Conservation (phyloP, 2,888 invertebrate genomes). For the Mesorhabditis spiculigera region DNA sequence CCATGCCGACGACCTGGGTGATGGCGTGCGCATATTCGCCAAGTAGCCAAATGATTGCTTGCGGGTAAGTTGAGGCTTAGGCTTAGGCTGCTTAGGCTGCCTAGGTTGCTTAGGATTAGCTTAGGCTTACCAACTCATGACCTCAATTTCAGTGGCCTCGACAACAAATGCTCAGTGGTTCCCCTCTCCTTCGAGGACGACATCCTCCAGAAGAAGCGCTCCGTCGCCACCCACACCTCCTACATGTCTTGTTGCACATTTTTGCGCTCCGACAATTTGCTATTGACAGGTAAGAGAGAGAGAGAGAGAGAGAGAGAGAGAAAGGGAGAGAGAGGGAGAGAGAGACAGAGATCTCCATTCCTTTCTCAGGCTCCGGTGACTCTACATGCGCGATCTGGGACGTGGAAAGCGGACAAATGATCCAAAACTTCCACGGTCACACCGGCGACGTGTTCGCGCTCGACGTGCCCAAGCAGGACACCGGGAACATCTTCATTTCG, state of each 20-base stretch:
- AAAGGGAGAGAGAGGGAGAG: too few species aligned
- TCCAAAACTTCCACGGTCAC: constrained; percentile 93
- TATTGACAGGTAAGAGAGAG: constrained; percentile 63
- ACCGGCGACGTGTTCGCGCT: constrained; percentile 95
- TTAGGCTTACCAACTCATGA: too few species aligned
- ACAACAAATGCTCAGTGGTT: constrained; percentile 98
- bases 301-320: not conserved
- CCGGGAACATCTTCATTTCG: constrained; percentile 92
- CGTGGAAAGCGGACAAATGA: constrained; percentile 90
- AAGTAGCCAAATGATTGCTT: constrained; percentile 85
- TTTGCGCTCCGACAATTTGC: constrained; percentile 92
- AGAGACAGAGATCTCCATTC: constrained; percentile 65
- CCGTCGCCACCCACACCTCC: constrained; percentile 94
- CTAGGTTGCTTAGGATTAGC: too few species aligned
- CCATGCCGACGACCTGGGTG: constrained; percentile 94
- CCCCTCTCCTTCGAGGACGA: constrained; percentile 88
- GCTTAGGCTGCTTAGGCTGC: too few species aligned
- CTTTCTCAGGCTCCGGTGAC: constrained; percentile 74
- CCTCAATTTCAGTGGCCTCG: constrained; percentile 83
- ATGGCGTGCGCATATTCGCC: constrained; percentile 97
- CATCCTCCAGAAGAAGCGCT: constrained; percentile 66
- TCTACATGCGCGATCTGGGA: constrained; percentile 97
- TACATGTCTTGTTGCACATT: constrained; percentile 98
- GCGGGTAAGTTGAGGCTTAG: constrained; percentile 70
- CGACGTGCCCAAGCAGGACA: constrained; percentile 92